These are phyloP conservation scores for Sminthurides bifidus DNA, from an alignment of 1,140 invertebrate genomes.

Conservation along the genomic window DNA sequence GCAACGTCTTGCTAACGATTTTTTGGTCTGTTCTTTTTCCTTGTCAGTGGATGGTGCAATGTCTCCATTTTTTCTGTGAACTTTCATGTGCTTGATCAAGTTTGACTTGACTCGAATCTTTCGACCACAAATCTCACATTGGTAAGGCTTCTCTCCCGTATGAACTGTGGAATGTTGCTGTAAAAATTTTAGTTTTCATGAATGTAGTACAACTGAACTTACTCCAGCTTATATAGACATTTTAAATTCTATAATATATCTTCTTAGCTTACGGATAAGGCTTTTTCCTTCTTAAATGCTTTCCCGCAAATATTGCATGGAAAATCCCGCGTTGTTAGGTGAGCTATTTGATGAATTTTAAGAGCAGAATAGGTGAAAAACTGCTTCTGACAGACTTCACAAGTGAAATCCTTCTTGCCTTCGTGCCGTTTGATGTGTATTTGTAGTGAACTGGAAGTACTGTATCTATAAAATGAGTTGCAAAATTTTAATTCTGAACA, in stretches of 20 bases:
- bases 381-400: slow-evolving; percentile 23
- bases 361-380: slow-evolving; percentile 23
- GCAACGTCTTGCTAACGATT: not conserved
- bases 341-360: slow-evolving; percentile 27
- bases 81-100: slow-evolving; percentile 32
- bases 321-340: slow-evolving; percentile 24
- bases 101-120: slow-evolving; percentile 31
- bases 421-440: slow-evolving; percentile 23
- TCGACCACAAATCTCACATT: slow-evolving; percentile 33
- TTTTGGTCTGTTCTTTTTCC: not conserved
- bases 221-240: not conserved
- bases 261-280: slow-evolving; percentile 18
- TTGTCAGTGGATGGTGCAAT: not conserved
- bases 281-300: slow-evolving; percentile 28
- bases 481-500: no score
- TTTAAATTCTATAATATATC: not conserved
- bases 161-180: slow-evolving; percentile 31
- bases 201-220: not conserved
- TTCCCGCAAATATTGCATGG: slow-evolving; percentile 23
- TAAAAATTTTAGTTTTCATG: not conserved
- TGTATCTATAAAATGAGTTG: slow-evolving; percentile 20
- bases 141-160: slow-evolving; percentile 34
- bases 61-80: slow-evolving; percentile 19
- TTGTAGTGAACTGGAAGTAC: slow-evolving; percentile 22
- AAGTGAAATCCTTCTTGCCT: slow-evolving; percentile 25